Percentiles rank a stretch among this genome's conserved stretches.
Evolutionary conservation across 2,797 vertebrate genomes (phyloP).

Genomic region (Cebuella pygmaea): DNA sequence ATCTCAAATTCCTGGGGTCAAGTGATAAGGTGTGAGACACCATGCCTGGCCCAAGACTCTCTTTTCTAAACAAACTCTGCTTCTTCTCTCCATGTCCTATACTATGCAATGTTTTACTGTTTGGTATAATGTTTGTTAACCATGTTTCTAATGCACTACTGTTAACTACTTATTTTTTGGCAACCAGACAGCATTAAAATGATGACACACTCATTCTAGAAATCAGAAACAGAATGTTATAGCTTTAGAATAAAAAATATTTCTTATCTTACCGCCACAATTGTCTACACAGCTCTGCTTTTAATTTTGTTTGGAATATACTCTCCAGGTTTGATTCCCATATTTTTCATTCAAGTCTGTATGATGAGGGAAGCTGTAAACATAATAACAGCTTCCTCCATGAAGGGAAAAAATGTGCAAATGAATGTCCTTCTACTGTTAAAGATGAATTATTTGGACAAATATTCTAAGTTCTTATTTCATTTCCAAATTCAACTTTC

Average conservation of each 20-base stretch:
- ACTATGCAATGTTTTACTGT: neutral
- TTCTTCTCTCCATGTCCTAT: neutral
- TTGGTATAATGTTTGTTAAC: neutral
- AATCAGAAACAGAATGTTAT: constrained; percentile 5
- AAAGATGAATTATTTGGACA: constrained; percentile 35
- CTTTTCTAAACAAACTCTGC: neutral
- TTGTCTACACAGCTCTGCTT: constrained; percentile 12
- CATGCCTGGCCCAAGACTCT: neutral
- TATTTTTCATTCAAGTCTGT: constrained; percentile 38
- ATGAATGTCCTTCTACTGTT: neutral
- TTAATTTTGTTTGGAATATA: constrained; percentile 44
- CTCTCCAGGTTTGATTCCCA: neutral
- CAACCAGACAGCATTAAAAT: constrained; percentile 14
- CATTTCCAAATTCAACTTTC: constrained; percentile 30
- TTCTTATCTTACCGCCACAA: constrained; percentile 21
- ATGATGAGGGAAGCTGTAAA: constrained; percentile 50
- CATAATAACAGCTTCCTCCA: constrained; percentile 10
- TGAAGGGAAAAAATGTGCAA: constrained; percentile 21
- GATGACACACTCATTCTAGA: constrained; percentile 16
- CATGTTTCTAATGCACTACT: constrained; percentile 18
- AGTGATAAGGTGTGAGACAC: neutral
- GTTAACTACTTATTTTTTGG: neutral
- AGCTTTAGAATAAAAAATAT: constrained; percentile 18
- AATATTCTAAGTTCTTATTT: constrained; percentile 20
- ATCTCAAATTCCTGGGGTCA: neutral